phyloP scores from a whole-genome alignment of 1,140 invertebrate species.

The Matsumurasca onukii region DNA sequence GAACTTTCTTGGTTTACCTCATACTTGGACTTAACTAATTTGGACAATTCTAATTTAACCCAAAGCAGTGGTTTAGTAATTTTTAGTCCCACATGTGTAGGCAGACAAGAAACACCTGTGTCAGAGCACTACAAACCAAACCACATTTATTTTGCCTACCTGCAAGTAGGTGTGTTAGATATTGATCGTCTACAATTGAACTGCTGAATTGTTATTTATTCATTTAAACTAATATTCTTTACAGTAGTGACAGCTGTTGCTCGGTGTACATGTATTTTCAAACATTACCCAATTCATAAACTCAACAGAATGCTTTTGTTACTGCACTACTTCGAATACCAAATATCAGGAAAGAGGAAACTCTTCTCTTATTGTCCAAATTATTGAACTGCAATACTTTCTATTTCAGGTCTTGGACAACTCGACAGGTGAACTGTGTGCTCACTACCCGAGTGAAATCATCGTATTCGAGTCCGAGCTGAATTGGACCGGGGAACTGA shows the following conservation, averaged over 20 bases:
- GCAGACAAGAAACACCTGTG: too few relatives aligned
- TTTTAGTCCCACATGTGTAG: too few relatives aligned
- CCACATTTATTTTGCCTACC: too few relatives aligned
- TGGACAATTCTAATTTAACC: too few relatives aligned
- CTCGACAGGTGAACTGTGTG: conserved; percentile 66
- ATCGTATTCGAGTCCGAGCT: conserved; percentile 68
- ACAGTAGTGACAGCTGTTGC: background rate
- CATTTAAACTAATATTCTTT: background rate
- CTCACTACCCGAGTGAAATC: conserved; percentile 71
- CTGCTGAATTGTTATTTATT: too few relatives aligned
- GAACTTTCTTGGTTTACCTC: background rate
- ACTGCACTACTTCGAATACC: background rate
- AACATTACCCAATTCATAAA: too few relatives aligned
- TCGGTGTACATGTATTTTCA: too few relatives aligned
- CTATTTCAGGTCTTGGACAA: conserved; percentile 60
- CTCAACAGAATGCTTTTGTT: too few relatives aligned
- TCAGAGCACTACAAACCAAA: too few relatives aligned
- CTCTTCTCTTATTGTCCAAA: background rate
- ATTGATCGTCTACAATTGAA: too few relatives aligned
- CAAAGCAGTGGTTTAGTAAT: too few relatives aligned
- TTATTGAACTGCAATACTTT: conserved; percentile 23
- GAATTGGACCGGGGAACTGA: conserved; percentile 40
- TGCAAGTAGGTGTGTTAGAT: too few relatives aligned
- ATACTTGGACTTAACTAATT: background rate
- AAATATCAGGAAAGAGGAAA: background rate